Percentiles rank a stretch among this genome's conserved stretches.
These are phyloP conservation scores for Axea sp. DNA, from an alignment of 2,888 invertebrate species.

Conservation along the genomic window DNA sequence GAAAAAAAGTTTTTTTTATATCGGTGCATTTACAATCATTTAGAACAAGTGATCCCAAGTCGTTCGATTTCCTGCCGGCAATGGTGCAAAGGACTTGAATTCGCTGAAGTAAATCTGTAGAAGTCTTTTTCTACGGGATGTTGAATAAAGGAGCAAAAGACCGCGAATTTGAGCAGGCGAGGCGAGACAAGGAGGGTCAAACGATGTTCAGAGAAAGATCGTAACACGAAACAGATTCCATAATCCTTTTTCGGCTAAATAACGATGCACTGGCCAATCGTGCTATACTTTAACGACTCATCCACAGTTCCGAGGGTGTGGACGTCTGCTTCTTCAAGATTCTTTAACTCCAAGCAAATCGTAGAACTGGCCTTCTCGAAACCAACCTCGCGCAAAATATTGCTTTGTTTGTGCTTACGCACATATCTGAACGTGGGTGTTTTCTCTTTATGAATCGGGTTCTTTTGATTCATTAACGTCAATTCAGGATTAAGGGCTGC, in stretches of 20 bases:
- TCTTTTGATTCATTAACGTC: slow-evolving; percentile 49
- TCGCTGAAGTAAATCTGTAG: too few relatives aligned
- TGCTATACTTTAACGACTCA: slow-evolving; percentile 67
- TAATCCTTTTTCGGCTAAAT: slow-evolving; percentile 68
- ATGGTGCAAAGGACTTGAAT: too few relatives aligned
- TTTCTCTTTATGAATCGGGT: slow-evolving; percentile 29
- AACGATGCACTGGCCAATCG: slow-evolving; percentile 65
- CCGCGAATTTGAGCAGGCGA: slow-evolving; percentile 34
- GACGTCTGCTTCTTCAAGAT: slow-evolving; percentile 68
- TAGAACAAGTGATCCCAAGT: too few relatives aligned
- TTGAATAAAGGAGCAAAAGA: slow-evolving; percentile 37
- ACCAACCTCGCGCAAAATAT: slow-evolving; percentile 38
- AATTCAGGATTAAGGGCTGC: slow-evolving; percentile 40
- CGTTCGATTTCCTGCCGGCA: too few relatives aligned
- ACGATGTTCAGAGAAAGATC: slow-evolving; percentile 67
- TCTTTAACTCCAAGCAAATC: slow-evolving; percentile 54
- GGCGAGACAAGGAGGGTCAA: slow-evolving; percentile 9
- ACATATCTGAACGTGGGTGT: slow-evolving; percentile 19
- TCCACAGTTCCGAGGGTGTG: slow-evolving; percentile 61
- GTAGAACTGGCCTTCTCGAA: slow-evolving; percentile 65
- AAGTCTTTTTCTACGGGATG: too few relatives aligned
- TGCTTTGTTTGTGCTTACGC: slow-evolving; percentile 18
- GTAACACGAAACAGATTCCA: slow-evolving; percentile 67
- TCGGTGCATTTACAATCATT: too few relatives aligned
- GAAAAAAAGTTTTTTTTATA: too few relatives aligned